Base-by-base conservation (phyloP, 2,113 vertebrate genomes). In the Notothenia coriiceps region DNA sequence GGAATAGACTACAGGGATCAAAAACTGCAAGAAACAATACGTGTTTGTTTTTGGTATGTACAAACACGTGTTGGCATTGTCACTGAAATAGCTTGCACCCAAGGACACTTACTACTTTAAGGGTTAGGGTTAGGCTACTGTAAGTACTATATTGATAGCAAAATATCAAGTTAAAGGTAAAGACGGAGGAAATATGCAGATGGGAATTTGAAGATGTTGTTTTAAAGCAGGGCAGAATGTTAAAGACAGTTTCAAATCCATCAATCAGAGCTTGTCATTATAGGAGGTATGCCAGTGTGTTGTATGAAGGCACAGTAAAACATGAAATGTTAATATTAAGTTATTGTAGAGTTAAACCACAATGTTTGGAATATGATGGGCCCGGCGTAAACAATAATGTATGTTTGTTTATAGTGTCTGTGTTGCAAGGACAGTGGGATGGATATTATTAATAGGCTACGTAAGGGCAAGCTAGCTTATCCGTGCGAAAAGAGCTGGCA, bases 401-500 rank as follows among this genome's bases (percentile, higher is more conserved):
- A 29, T 54, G 40, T 25, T 61, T 22, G 51, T 46, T 64, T 11
- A 20, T 0, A 49, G 44, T 29, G 12, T 54, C 4, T 56, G 47
- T 1, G 6, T 29, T 57, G 60, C 46, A 59, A 18, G 57, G 25
- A 60, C 52, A 62, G 74, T 51, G 2, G 54, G 5, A 70, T 17
- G 77, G 74, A 78, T 79, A 75, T 69, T 52, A 55, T 74, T 85
- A 86, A 85, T 74, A 79, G 65, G 80, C 70, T 70, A 47, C 47
- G 10, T 69, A 29, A 80, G 66, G n/a, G 10, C 74, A 78, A 62
- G 10, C 55, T 55, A 86, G 68, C 79, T 91, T 80, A 88, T 87
- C 88, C 25, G 2, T 69, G 56, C 20, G 0, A 35, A 65, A 79
- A 67, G 76, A 74, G 43, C 46, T 61, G 55, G 44, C 33, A 35